Conservation (phyloP, 2,113 vertebrate genomes). For the Callorhinus ursinus region DNA sequence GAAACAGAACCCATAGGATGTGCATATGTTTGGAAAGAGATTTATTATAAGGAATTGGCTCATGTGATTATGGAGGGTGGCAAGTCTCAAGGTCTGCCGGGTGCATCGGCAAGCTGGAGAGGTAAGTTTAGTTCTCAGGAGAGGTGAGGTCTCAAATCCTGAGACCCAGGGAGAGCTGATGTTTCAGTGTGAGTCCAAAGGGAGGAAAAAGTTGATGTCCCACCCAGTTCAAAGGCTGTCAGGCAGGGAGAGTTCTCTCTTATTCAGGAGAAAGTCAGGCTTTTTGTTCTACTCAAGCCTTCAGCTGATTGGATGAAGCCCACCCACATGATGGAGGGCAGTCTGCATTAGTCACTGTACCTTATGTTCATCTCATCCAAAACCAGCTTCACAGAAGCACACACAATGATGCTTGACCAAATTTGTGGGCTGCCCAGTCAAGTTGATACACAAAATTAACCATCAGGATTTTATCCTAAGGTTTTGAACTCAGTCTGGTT, state of each 20-base stretch:
- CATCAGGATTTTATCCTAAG: not conserved
- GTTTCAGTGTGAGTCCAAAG: not conserved
- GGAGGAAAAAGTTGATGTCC: not conserved
- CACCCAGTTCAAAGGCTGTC: fast-evolving
- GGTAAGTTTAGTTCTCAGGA: too few species aligned
- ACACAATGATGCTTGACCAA: not conserved
- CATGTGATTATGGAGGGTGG: fast-evolving
- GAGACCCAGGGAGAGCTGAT: not conserved
- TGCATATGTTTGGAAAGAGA: not conserved
- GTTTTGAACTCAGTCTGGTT: not conserved
- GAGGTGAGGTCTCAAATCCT: not conserved
- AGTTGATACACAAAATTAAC: not conserved
- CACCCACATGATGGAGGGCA: too few species aligned
- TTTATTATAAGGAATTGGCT: not conserved
- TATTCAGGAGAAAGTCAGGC: not conserved
- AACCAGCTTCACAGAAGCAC: not conserved
- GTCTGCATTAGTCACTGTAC: not conserved
- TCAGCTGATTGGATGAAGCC: not conserved
- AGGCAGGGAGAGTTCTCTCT: not conserved
- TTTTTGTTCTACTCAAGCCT: not conserved
- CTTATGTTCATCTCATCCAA: not conserved
- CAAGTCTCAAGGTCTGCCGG: not conserved
- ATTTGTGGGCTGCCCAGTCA: not conserved
- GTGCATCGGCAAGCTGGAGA: not conserved
- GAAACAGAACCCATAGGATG: not conserved